These are phyloP conservation scores for Brachyopa scutellaris DNA, from an alignment of 2,888 invertebrate species.

Conservation along the genomic window DNA sequence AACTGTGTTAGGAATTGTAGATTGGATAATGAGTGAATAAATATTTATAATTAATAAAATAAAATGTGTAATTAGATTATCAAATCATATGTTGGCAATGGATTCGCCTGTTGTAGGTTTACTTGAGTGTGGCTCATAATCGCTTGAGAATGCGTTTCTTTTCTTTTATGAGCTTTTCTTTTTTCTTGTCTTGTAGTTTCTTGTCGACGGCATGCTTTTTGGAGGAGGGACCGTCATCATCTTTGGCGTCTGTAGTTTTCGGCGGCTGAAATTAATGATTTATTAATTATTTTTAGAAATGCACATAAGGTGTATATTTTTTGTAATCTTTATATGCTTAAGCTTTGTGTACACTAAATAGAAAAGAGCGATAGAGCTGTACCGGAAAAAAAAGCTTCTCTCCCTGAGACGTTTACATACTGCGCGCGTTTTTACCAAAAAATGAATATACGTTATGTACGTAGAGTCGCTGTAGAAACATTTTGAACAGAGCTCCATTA, in stretches of 20 bases:
- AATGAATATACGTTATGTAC: no score
- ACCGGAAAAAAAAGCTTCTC: no score
- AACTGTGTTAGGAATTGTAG: constrained; percentile 64
- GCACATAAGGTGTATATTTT: no score
- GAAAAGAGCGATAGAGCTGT: no score
- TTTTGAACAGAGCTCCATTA: no score
- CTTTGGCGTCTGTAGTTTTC: constrained; percentile 81
- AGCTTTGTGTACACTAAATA: no score
- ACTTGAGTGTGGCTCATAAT: constrained; percentile 85
- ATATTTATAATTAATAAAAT: constrained; percentile 69
- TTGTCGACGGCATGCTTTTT: constrained; percentile 94
- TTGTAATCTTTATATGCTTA: no score
- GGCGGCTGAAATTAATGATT: no score
- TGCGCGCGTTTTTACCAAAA: no score
- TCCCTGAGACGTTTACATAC: no score
- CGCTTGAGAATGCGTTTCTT: constrained; percentile 93
- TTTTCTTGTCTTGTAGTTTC: constrained; percentile 88
- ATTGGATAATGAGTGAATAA: constrained; percentile 69
- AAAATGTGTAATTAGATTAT: constrained; percentile 66
- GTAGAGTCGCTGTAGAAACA: no score
- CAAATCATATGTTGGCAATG: constrained; percentile 64
- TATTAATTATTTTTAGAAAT: no score
- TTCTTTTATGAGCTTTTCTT: constrained; percentile 87
- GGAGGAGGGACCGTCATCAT: constrained; percentile 88
- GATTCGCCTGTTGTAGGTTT: constrained; percentile 51